These are phyloP conservation scores for Rhinoderma darwinii DNA, from an alignment of 2,113 vertebrate genomes.

Conservation along the genomic window DNA sequence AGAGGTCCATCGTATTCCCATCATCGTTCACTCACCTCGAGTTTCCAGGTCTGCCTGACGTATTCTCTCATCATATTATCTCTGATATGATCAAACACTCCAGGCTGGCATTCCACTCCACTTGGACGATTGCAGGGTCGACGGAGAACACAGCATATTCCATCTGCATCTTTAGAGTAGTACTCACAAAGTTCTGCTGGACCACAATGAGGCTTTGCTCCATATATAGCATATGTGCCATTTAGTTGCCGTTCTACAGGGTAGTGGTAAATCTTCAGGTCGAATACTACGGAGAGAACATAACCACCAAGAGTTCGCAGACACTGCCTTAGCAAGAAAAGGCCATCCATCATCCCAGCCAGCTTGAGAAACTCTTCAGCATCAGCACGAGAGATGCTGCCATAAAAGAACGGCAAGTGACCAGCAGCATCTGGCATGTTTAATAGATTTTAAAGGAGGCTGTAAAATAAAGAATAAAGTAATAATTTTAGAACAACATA, in stretches of 20 bases:
- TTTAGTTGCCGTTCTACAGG: conserved; percentile 92
- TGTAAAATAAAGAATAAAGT: conserved; percentile 9
- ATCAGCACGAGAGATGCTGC: conserved; percentile 88
- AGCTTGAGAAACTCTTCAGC: conserved; percentile 92
- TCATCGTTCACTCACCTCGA: conserved; percentile 81
- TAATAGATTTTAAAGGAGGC: neutral
- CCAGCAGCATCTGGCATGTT: conserved; percentile 86
- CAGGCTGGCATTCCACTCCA: conserved; percentile 74
- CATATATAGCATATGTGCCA: conserved; percentile 86
- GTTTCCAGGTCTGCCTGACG: conserved; percentile 88
- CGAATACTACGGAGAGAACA: conserved; percentile 87
- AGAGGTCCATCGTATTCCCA: neutral
- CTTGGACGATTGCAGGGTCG: conserved; percentile 87
- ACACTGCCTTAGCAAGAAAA: conserved; percentile 93
- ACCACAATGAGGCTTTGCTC: conserved; percentile 90
- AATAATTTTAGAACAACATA: neutral
- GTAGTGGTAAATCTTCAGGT: conserved; percentile 89
- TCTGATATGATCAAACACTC: conserved; percentile 87
- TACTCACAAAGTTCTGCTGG: conserved; percentile 93
- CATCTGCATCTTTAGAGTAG: conserved; percentile 90
- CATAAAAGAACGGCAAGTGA: conserved; percentile 94
- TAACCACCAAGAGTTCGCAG: conserved; percentile 93
- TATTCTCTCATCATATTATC: conserved; percentile 95
- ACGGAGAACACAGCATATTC: conserved; percentile 84
- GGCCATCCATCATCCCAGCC: conserved; percentile 88